Evolutionary conservation across 2,888 invertebrate genomes (phyloP), one percentile per base, ranked within the genome.

Genomic region (Molorchus minor): DNA sequence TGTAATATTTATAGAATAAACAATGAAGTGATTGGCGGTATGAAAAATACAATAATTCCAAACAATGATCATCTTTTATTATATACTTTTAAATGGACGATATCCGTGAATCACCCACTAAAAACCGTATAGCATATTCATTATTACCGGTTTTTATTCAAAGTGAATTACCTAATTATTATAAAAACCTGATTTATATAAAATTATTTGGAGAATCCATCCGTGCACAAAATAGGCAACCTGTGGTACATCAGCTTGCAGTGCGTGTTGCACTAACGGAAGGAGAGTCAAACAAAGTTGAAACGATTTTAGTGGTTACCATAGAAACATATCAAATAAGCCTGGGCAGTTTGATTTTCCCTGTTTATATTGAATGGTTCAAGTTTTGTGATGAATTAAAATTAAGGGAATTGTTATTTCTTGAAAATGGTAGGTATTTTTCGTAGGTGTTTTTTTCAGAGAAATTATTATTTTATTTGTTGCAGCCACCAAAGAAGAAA

Each of bases 401-500:
- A 25, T 25, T 17, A 1, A n/a, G 10, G 40, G 5, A 19, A n/a
- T 41, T 17, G 5, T 20, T n/a, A 25, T 41, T 17, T 17, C n/a
- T 7, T 10, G 8, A 41, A 25, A 25, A 43, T 43, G 43, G 43
- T 43, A 43, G 7, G 43, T 43, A 40, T 25, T 5, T 5, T 33
- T 3, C 33, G 33, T n/a, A 7, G 12, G n/a, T 33, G 12, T n/a
- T n/a, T 5, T 33, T 33, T 33, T 10, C 3, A 33, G 33, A 33
- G 25, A 25, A 25, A 3, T 12, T 10, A 33, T 33, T 33, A 33
- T 33, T 3, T 33, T 33, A n/a, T 10, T 41, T 56, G 55, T 71
- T 71, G 46, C 33, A 75, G 77, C 77, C 77, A 4, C 77, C 77
- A n/a, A 76, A 75, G 59, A 73, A 75, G 61, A 75, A 77, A 61